Base-by-base conservation (phyloP, 2,797 vertebrate species). In the Microctenopoma stevenorrisi region DNA sequence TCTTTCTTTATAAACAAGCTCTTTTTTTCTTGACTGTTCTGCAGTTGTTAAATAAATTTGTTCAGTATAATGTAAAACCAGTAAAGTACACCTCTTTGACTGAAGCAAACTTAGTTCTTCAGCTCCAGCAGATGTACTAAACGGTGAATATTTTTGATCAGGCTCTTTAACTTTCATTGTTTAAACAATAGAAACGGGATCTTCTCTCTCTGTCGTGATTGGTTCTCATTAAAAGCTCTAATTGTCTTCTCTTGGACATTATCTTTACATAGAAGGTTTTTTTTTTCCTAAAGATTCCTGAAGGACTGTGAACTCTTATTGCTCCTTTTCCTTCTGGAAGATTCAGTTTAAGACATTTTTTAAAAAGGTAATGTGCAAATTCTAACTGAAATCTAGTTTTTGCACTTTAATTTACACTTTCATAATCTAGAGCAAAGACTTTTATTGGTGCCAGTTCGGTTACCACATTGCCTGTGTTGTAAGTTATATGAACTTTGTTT, bases 401-500 rank as follows among this genome's bases (percentile, higher is more conserved):
- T 37, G 48, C 38, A 47, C 12, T 66, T 80, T 2, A n/a, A 52
- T 10, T 6, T 7, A 61, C 25, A 60, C 63, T 82, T 88, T 26
- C 64, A 61, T 62, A 76, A 87, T 78, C 44, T 2, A 72, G 76
- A 76, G 74, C 58, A 78, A 75, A 87, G 76, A 66, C 66, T 70
- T 69, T 68, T 4, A 7, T 53, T 26, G 46, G 44, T 64, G 59
- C 82, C 76, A 83, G 67, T 35, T 8, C 57, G 18, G 46, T 47
- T 64, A 56, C 82, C 76, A 83, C 84, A 89, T 68, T 50, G 54
- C 22, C 40, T 53, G 51, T 88, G 84, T 93, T 89, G 90, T 64
- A 91, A 91, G 72, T 58, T 5, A 10, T 18, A 16, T 85, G 82
- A 91, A 87, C 92, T 91, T 91, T 90, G 83, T 25, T 56, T 62